Evolutionary conservation across 2,888 invertebrate species (phyloP), one percentile per base, ranked within the genome.

Genomic region (Morpho deidamia): DNA sequence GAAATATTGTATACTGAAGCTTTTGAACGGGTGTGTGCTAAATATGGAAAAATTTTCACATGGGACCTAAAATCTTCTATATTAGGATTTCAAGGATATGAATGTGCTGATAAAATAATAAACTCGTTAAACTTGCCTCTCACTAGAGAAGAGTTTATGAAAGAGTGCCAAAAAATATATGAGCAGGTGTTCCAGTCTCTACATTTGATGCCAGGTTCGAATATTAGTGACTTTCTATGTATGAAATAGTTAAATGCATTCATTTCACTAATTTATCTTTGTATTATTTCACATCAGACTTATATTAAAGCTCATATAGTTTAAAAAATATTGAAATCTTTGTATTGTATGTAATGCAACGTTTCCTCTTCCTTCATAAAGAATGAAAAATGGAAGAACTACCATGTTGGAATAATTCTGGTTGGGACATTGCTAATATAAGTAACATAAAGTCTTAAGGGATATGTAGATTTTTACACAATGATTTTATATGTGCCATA

Each of bases 1-100:
- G 97, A 97, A 81, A 79, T 74, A 11, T 80, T 95, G 11, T 97
- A 97, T 72, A 93, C 95, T 8, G 82, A 92, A 74, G 94, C 93
- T 4, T 93, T 93, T 67, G 92, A 94, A 72, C 90, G 82, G 65
- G 91, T 95, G 32, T 89, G 93, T 62, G 90, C 91, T 56, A 90
- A 90, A 55, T 96, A 93, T 83, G 94, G 93, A 0, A 94, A 95
- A 77, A 84, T 79, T 8, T 97, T 94, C 74, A 95, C 95, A 0
- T 95, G 95, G 94, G 94, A 95, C 37, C 74, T 95, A 14, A 97
- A 97, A 81, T 79, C 91, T 7, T 85, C 86, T 59, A 72, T 92
- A 38, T 93, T 96, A 91, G 96, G 96, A 1, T 88, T 92, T 53
- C 92, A 93, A 69, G 92, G 92, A 1, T 78, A 75, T 7, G 93